Evolutionary conservation across 2,113 vertebrate species (phyloP).

Genomic region (Vanacampus margaritifer): DNA sequence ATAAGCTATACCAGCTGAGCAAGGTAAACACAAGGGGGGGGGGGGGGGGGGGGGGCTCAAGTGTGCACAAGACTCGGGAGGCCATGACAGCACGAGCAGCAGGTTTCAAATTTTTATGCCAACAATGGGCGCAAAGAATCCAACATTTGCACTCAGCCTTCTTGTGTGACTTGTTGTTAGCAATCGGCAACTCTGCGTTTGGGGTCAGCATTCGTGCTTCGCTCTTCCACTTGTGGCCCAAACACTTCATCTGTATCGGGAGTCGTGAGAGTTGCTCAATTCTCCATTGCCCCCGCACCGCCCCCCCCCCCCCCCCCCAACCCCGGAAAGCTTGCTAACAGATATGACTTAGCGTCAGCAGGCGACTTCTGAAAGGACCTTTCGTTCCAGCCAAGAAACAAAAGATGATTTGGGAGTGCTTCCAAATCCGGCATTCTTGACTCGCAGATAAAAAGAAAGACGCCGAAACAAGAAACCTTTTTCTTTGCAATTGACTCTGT

Average conservation of each 20-base stretch:
- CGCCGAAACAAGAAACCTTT: slow-evolving; percentile 11
- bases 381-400: slow-evolving; percentile 67
- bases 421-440: slow-evolving; percentile 50
- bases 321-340: slow-evolving; percentile 50
- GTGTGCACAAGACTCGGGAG: slow-evolving; percentile 39
- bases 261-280: slow-evolving; percentile 25
- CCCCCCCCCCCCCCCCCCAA: background rate
- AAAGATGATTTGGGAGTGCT: slow-evolving; percentile 63
- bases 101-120: slow-evolving; percentile 38
- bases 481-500: background rate
- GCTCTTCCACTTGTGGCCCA: slow-evolving; percentile 27
- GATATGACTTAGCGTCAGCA: slow-evolving; percentile 69
- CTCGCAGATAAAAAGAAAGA: slow-evolving; percentile 37
- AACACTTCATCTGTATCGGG: slow-evolving; percentile 29
- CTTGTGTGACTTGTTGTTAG: background rate
- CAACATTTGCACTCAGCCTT: slow-evolving; percentile 1
- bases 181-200: slow-evolving; percentile 5
- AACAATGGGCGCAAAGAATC: slow-evolving; percentile 45
- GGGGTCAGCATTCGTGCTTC: slow-evolving; percentile 31
- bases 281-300: background rate
- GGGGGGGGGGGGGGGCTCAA: slow-evolving; percentile 52
- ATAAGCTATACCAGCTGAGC: slow-evolving; percentile 58
- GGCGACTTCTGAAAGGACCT: slow-evolving; percentile 55
- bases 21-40: slow-evolving; percentile 49
- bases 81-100: slow-evolving; percentile 34